Evolutionary conservation across 64 coral and sea anemone species (phyloP).

Genomic region (Actinia equina): DNA sequence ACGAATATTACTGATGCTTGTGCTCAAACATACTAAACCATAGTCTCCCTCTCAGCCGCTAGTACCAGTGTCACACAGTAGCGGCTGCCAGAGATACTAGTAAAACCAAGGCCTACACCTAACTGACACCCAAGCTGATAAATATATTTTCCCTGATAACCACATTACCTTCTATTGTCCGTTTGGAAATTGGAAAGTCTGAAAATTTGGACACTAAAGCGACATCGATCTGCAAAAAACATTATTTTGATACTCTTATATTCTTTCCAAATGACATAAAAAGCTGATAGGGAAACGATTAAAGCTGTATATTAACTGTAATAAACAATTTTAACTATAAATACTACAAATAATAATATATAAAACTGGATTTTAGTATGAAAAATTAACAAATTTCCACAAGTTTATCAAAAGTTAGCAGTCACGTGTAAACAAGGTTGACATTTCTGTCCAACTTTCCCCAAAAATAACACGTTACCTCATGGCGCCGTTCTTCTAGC

Average conservation of each 20-base stretch:
- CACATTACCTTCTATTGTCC: neutral
- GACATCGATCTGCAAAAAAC: neutral
- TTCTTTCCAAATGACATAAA: neutral
- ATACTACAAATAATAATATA: too few species aligned
- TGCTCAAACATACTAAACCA: too few species aligned
- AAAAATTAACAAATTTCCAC: neutral
- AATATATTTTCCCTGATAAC: neutral
- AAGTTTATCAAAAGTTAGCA: neutral
- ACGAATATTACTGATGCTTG: too few species aligned
- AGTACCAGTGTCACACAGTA: too few species aligned
- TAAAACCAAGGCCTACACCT: neutral
- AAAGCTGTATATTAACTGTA: neutral
- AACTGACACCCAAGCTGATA: neutral
- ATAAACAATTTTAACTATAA: neutral
- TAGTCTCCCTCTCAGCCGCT: too few species aligned
- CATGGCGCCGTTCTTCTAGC: conserved; percentile 60
- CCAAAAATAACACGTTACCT: conserved; percentile 24
- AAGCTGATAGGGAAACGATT: neutral
- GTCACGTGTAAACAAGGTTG: neutral
- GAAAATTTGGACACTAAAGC: conserved; percentile 1
- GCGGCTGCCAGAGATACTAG: too few species aligned
- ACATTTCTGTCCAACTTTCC: neutral
- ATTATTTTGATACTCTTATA: neutral
- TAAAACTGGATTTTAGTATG: too few species aligned
- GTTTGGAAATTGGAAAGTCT: conserved; percentile 10